Base-by-base conservation (phyloP, 2,113 vertebrate genomes). In the Paracanthobrama guichenoti region DNA sequence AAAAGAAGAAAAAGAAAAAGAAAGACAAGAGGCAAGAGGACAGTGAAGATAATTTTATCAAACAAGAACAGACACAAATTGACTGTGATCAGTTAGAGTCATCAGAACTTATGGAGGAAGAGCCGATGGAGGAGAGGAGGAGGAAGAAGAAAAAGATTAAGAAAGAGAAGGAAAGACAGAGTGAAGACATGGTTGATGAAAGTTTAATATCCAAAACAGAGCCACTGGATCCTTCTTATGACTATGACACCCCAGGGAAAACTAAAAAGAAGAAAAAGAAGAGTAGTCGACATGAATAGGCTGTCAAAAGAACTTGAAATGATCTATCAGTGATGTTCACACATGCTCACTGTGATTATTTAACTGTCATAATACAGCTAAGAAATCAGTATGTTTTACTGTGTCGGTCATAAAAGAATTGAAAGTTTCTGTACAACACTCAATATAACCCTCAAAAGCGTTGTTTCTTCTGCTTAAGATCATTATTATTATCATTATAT, bases 251-350 rank as follows among this genome's bases (percentile, higher is more conserved):
- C 16, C 84, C 53, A 0, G 85, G 12, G 3, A 93, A 92, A 76
- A 93, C 90, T 87, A 94, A 93, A 75, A 94, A 93, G n/a, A 93
- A 94, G 82, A 90, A 90, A 62, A 94, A 93, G 50, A 92, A 91
- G 88, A 93, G 90, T 90, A 88, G 42, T 12, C 88, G 69, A 87
- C 84, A 90, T 1, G 89, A 92, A 53, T 93, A 91, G 86, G 81
- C 1, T 55, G 20, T 20, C 26, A 28, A 28, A 6, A 48, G 60
- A 75, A 31, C 60, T 55, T 83, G 46, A 62, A 10, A 6, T 85
- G 10, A 5, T 46, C 28, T 69, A 13, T 9, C 22, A 9, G 24
- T 64, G 11, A 80, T 66, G n/a, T 53, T 79, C 60, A 22, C 59
- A 55, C 14, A 46, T 20, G 35, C 35, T 64, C 18, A 24, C 28